Conservation (phyloP, 37 sponge, comb jelly and placozoan species). For the Beroe forskalii region DNA sequence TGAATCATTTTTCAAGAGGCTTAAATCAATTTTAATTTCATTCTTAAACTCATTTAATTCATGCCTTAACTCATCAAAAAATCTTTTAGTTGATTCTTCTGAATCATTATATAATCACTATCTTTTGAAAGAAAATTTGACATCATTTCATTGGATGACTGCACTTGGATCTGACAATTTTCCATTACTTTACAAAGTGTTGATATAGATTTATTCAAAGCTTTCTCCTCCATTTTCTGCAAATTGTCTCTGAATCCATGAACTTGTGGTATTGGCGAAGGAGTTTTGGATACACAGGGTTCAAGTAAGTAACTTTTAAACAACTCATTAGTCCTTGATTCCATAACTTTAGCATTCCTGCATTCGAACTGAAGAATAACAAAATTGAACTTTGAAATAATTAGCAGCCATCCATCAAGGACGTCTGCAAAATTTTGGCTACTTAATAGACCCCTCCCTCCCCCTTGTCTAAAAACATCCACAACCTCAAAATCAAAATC, state of each 20-base stretch:
- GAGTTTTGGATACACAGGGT: conserved; percentile 28
- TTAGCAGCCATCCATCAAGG: too few species aligned
- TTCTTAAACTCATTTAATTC: conserved; percentile 17
- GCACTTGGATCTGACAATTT: not conserved
- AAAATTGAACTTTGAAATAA: too few species aligned
- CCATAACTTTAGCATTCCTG: too few species aligned
- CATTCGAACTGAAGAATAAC: too few species aligned
- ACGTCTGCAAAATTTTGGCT: too few species aligned
- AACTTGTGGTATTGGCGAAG: conserved; percentile 38
- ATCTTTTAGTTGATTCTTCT: conserved; percentile 6
- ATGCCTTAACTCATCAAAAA: not conserved
- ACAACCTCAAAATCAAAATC: too few species aligned
- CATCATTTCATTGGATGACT: conserved; percentile 7
- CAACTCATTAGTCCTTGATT: conserved; percentile 11
- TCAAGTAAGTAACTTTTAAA: conserved; percentile 11
- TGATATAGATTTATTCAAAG: not conserved
- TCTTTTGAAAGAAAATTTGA: not conserved
- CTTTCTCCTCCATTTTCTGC: not conserved
- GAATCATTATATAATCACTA: conserved; percentile 26
- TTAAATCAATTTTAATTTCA: not conserved
- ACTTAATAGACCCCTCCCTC: too few species aligned
- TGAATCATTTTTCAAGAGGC: not conserved
- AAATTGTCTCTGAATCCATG: conserved; percentile 21
- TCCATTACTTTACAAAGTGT: not conserved
- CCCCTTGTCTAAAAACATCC: too few species aligned